Evolutionary conservation across 64 coral and sea anemone genomes (phyloP), one percentile per base, ranked within the genome.

Genomic region (Cladopsammia gracilis): DNA sequence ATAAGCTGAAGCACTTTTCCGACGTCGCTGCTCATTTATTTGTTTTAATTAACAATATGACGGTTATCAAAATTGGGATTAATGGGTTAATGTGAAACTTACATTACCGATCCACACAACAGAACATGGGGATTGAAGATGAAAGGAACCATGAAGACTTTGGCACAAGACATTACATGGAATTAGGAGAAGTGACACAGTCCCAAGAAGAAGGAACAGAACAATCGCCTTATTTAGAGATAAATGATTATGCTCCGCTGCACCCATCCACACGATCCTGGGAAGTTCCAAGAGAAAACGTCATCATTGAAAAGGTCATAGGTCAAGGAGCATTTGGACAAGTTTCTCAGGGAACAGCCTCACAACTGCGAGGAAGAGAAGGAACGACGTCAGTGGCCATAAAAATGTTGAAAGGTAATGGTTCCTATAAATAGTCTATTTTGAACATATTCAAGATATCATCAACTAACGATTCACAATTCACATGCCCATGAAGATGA

Each of bases 311-410:
- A 16, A 93, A 93, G 86, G 65, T 94, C 24, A 85, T 83, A 62
- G 68, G 78, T 8, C 20, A 83, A 10, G 90, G 89, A 6, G 76
- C 89, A 1, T 90, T 90, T 90, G 89, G 89, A 53, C 60, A 68
- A 22, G 76, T 90, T 0, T 61, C 74, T 6, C 72, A 82, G 53
- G 89, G 73, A 90, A 66, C 10, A 25, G 73, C 75, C 10, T 77
- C 50, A 45, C 5, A 82, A 10, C 64, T 79, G n/a, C 49, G 60
- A 82, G 62, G 48, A 15, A 53, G 16, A 13, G 44, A 78, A 15
- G 76, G 48, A 70, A 62, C 50, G 44, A 82, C 42, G 0, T 58
- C 56, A 60, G 89, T 90, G 19, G 76, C 89, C 16, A 70, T 90
- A 11, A 90, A 90, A 59, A 90, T 78, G 75, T 56, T 82, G 8